phyloP scores from a whole-genome alignment of 2,888 invertebrate species.

The Polia nebulosa region DNA sequence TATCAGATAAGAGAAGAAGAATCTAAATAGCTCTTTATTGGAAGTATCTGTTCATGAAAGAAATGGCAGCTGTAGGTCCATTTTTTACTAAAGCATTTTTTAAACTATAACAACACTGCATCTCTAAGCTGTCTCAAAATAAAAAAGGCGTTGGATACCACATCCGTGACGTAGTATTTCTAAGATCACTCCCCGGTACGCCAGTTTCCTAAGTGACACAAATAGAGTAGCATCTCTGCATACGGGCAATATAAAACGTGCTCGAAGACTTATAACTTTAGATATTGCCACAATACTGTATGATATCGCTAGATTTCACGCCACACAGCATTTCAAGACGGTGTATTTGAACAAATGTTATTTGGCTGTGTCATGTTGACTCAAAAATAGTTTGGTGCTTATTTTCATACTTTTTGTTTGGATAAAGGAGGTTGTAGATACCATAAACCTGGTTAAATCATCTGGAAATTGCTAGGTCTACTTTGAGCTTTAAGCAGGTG shows the following conservation, averaged over 20 bases:
- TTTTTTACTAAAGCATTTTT: neutral
- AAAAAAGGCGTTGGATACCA: conserved; percentile 3
- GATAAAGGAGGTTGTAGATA: no score
- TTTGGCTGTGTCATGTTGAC: neutral
- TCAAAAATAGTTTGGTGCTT: conserved; percentile 2
- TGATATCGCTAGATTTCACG: conserved; percentile 64
- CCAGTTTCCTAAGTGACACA: conserved; percentile 85
- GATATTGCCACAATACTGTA: conserved; percentile 71
- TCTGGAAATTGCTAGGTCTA: no score
- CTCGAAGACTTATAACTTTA: conserved; percentile 80
- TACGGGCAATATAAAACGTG: conserved; percentile 90
- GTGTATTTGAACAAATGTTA: conserved; percentile 28
- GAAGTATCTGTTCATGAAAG: neutral
- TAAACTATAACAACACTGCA: neutral
- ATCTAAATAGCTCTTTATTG: no score
- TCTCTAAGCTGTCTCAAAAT: no score
- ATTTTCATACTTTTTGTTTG: neutral
- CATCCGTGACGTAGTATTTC: conserved; percentile 43
- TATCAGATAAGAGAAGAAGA: no score
- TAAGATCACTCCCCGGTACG: conserved; percentile 48
- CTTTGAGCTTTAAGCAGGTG: no score
- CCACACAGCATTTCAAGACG: conserved; percentile 29
- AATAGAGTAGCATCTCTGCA: conserved; percentile 85
- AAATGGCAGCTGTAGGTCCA: neutral
- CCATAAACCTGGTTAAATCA: no score